Evolutionary conservation across 2,797 vertebrate species (phyloP).

Genomic region (Enteromius afrohamiltoni): DNA sequence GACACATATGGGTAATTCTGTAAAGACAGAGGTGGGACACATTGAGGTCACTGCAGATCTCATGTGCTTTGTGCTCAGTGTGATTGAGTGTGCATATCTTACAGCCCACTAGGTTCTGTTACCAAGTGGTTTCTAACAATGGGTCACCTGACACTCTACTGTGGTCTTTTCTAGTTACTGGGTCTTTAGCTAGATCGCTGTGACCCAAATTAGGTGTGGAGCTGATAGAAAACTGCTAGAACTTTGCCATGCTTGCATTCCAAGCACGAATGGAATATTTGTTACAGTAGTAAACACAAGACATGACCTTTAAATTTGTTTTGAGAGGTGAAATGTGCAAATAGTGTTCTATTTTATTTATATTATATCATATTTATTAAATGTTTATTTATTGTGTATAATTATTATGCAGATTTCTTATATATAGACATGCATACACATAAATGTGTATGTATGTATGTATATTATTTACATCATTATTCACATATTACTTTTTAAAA

Average conservation of each 20-base stretch:
- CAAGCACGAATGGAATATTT: not conserved
- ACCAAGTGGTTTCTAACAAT: constrained; percentile 32
- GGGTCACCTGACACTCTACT: constrained; percentile 27
- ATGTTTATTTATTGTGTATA: not conserved
- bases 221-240: constrained; percentile 42
- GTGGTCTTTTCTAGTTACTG: constrained; percentile 60
- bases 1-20: constrained; percentile 32
- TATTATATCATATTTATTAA: too few species aligned
- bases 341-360: too few species aligned
- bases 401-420: not conserved
- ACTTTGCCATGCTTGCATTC: not conserved
- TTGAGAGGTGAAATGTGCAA: too few species aligned
- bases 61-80: constrained; percentile 13
- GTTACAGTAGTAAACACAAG: not conserved
- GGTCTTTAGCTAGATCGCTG: constrained; percentile 61
- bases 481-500: not conserved
- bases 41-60: constrained; percentile 37
- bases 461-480: not conserved
- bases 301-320: not conserved
- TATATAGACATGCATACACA: not conserved
- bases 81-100: constrained; percentile 36
- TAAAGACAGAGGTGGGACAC: constrained; percentile 35
- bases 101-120: constrained; percentile 39
- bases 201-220: constrained; percentile 13
- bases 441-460: not conserved